Conservation (phyloP, 2,113 vertebrate genomes). For the Sander vitreus region DNA sequence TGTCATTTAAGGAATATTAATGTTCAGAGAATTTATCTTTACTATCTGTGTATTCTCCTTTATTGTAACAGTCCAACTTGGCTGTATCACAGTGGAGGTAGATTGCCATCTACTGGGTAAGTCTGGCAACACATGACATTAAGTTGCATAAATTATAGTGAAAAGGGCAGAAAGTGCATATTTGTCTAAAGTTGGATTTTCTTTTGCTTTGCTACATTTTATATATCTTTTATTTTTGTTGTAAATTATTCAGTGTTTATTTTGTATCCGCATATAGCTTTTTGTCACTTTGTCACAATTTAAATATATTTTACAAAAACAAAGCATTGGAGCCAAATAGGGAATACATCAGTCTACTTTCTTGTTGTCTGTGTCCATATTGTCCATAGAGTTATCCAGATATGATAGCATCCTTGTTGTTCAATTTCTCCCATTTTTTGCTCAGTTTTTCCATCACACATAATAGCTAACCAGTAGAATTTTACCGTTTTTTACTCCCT, state of each 20-base stretch:
- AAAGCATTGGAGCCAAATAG: neutral
- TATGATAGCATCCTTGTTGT: neutral
- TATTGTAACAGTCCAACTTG: constrained; percentile 8
- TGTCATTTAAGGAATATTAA: constrained; percentile 35
- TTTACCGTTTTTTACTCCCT: too few relatives aligned
- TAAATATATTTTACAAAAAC: neutral
- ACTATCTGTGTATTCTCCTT: constrained; percentile 30
- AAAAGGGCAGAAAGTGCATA: neutral
- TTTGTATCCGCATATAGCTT: neutral
- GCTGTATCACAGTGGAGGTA: constrained; percentile 43
- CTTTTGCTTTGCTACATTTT: neutral
- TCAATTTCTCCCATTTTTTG: neutral
- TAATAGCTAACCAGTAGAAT: too few relatives aligned
- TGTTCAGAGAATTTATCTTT: constrained; percentile 33
- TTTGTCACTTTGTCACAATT: neutral
- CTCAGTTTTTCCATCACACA: too few relatives aligned
- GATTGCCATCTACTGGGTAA: constrained; percentile 80
- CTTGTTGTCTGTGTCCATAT: neutral
- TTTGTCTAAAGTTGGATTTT: neutral
- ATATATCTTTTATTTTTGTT: neutral
- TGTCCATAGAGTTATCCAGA: neutral
- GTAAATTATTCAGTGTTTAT: neutral
- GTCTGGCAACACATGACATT: constrained; percentile 30
- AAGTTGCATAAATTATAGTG: neutral
- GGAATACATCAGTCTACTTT: neutral